These are phyloP conservation scores for Palloptera scutellata DNA, from an alignment of 2,888 invertebrate genomes.

Conservation along the genomic window DNA sequence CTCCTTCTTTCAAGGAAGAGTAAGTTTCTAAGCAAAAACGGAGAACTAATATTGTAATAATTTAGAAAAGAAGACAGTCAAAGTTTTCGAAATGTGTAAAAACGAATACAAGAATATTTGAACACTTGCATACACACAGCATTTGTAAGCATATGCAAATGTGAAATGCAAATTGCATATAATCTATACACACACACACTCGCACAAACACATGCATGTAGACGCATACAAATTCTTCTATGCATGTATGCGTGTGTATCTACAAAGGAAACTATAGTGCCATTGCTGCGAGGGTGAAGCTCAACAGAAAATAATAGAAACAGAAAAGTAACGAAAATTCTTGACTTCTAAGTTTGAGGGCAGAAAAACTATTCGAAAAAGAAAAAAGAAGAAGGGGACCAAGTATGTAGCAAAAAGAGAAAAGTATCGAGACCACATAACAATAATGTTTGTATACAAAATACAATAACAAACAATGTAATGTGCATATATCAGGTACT, in stretches of 20 bases:
- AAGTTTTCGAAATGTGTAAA: no score
- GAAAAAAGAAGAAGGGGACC: neutral
- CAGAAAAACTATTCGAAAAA: neutral
- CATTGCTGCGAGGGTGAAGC: conserved; percentile 12
- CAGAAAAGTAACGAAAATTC: neutral
- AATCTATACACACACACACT: neutral
- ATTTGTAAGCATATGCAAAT: neutral
- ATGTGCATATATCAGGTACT: neutral
- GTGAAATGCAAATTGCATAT: neutral
- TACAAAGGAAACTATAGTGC: conserved; percentile 18
- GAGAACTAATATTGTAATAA: neutral
- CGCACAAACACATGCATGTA: neutral
- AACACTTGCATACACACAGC: neutral
- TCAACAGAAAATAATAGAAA: conserved; percentile 4
- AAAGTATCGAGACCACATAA: conserved; percentile 9
- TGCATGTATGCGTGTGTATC: neutral
- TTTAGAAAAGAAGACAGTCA: no score
- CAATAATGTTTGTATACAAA: conserved; percentile 8
- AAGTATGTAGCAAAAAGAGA: neutral
- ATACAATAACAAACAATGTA: neutral
- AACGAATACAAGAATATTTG: neutral
- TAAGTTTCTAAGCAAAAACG: neutral
- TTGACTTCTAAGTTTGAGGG: neutral
- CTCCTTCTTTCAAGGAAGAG: no score
- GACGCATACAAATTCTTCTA: neutral